phyloP scores from a whole-genome alignment of 2,888 invertebrate genomes.

The Allophyes oxyacanthae region DNA sequence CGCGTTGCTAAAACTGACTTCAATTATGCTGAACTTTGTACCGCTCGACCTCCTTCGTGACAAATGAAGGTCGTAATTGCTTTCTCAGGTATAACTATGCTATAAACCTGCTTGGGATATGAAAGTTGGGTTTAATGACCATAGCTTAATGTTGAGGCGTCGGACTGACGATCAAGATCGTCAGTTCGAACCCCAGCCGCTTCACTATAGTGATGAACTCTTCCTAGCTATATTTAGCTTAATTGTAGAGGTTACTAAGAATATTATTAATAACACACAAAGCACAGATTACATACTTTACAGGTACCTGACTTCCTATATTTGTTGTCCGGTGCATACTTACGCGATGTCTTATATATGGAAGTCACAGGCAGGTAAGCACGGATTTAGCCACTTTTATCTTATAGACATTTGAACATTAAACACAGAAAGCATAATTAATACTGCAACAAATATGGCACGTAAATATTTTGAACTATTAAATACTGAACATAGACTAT shows the following conservation, averaged over 20 bases:
- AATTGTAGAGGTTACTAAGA: constrained; percentile 25
- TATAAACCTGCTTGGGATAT: constrained; percentile 48
- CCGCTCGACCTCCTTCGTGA: constrained; percentile 27
- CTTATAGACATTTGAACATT: too few relatives aligned
- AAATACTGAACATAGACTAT: too few relatives aligned
- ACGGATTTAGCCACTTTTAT: too few relatives aligned
- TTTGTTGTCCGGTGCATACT: background rate
- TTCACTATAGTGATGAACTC: constrained; percentile 15
- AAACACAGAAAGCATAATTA: background rate
- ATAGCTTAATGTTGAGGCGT: constrained; percentile 33
- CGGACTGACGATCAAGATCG: constrained; percentile 23
- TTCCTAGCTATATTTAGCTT: constrained; percentile 37
- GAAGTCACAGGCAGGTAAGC: background rate
- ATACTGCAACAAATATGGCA: too few relatives aligned
- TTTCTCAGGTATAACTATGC: constrained; percentile 50
- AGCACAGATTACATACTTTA: constrained; percentile 35
- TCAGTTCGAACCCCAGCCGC: constrained; percentile 11
- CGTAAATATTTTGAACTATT: too few relatives aligned
- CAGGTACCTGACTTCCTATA: constrained; percentile 14
- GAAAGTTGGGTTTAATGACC: constrained; percentile 43
- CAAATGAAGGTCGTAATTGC: constrained; percentile 44
- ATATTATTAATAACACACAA: constrained; percentile 29
- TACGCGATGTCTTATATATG: background rate
- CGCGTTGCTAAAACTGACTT: constrained; percentile 36
- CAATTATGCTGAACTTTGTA: constrained; percentile 38